Conservation (phyloP, 2,888 invertebrate species). For the Malthinus flaveolus region DNA sequence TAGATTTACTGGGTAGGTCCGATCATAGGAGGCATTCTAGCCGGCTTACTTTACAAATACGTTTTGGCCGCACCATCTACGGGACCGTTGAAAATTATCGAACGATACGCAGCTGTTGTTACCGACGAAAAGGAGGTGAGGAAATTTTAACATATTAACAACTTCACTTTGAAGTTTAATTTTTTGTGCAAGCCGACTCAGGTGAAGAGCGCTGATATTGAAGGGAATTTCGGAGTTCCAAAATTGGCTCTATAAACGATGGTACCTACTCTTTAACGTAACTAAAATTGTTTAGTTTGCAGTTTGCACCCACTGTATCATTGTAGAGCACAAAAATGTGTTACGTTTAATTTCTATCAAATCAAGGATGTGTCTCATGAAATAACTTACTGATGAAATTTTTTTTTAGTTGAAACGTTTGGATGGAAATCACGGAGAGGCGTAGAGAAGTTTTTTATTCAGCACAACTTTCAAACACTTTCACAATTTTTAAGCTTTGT, state of each 20-base stretch:
- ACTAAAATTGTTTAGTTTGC: too few relatives aligned
- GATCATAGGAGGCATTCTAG: conserved; percentile 76
- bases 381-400: too few relatives aligned
- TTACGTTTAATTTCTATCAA: too few relatives aligned
- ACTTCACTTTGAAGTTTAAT: background rate
- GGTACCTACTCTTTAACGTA: background rate
- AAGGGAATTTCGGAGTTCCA: conserved; percentile 16
- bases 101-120: conserved; percentile 60
- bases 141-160: background rate
- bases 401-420: conserved; percentile 41
- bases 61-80: conserved; percentile 60
- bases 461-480: conserved; percentile 5
- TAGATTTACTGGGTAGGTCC: conserved; percentile 91
- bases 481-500: conserved; percentile 13
- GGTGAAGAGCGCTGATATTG: conserved; percentile 21
- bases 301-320: too few relatives aligned
- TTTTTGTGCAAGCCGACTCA: conserved; percentile 21
- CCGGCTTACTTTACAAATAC: conserved; percentile 74
- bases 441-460: background rate
- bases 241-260: conserved; percentile 12
- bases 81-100: conserved; percentile 51
- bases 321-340: too few relatives aligned
- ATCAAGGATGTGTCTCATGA: too few relatives aligned
- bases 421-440: conserved; percentile 32
- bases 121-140: conserved; percentile 72